Base-by-base conservation (phyloP, 2,888 invertebrate species). In the Resseliella maxima region DNA sequence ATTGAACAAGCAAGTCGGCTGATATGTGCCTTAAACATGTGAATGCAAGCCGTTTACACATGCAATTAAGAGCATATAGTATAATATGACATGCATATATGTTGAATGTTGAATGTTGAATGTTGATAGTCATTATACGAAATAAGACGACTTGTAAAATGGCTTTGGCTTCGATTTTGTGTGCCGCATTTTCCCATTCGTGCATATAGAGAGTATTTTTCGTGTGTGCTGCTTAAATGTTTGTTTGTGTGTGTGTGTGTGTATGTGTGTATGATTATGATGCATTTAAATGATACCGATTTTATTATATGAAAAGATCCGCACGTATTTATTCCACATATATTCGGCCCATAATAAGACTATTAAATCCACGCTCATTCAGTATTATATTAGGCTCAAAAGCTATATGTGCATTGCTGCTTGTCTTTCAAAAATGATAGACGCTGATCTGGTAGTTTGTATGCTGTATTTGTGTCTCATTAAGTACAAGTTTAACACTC, bases 401-500 rank as follows among this genome's bases (percentile, higher is more conserved):
- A 18, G 24, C 12, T 24, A 12, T 24, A 27, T 27, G 59, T 59
- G 59, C 31, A 35, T 31, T 59, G 59, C 50, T 50, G 50, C 21
- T 21, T 6, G 10, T 50, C 24, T 24, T 15, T 27, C 27, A 35
- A 72, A 50, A 50, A n/a, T n/a, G 46, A 72, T 31, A 72, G 35
- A 31, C 59, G 24, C 5, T n/a, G 1, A 24, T 0, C 10, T 3
- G 59, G 1, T n/a, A 15, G 72, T 35, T 15, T 27, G 59, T 59
- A 24, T 59, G 12, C 12, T 50, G 50, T 41, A 18, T 50, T 8
- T 50, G 59, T 24, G 59, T 59, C 72, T 72, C 72, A 72, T 72
- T 72, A 72, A 72, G 72, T 72, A 72, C 72, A 72, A 72, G 72
- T 72, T 72, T 72, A 72, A 72, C 72, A 72, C 72, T 72, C 72